Percentiles rank a stretch among this genome's conserved stretches.
Evolutionary conservation across 2,797 vertebrate species (phyloP).

Genomic region (Dendrocincla tyrannina): DNA sequence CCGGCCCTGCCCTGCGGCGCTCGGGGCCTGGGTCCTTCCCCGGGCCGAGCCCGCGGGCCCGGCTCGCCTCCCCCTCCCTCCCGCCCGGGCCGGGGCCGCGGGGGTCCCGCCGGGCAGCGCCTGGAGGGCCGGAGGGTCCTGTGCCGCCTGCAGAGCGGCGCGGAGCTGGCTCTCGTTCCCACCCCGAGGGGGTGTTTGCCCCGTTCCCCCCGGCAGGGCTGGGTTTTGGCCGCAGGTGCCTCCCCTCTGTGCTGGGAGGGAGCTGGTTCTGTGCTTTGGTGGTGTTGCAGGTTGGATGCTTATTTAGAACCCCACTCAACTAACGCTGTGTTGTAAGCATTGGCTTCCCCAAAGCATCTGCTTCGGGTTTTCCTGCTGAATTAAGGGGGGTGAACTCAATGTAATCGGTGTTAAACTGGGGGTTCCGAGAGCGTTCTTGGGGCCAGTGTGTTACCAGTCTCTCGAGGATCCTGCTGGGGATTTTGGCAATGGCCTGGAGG

Average conservation of each 20-base stretch:
- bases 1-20: not conserved
- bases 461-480: fast-evolving
- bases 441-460: fast-evolving
- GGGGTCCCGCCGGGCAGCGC: not conserved
- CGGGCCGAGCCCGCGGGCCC: not conserved
- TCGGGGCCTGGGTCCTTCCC: not conserved
- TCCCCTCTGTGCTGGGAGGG: not conserved
- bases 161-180: not conserved
- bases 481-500: not conserved
- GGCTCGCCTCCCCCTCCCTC: not conserved
- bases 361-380: not conserved
- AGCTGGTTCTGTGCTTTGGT: not conserved
- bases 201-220: not conserved
- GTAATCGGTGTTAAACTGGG: not conserved
- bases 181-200: too few species aligned
- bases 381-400: not conserved
- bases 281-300: not conserved
- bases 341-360: not conserved
- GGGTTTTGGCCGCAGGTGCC: not conserved
- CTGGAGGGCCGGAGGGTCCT: too few species aligned
- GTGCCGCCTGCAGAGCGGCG: not conserved
- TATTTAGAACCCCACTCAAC: not conserved
- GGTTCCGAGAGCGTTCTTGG: not conserved
- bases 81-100: not conserved
- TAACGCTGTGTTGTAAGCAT: not conserved